Base-by-base conservation (phyloP, 2,113 vertebrate species). In the Fregata magnificens region DNA sequence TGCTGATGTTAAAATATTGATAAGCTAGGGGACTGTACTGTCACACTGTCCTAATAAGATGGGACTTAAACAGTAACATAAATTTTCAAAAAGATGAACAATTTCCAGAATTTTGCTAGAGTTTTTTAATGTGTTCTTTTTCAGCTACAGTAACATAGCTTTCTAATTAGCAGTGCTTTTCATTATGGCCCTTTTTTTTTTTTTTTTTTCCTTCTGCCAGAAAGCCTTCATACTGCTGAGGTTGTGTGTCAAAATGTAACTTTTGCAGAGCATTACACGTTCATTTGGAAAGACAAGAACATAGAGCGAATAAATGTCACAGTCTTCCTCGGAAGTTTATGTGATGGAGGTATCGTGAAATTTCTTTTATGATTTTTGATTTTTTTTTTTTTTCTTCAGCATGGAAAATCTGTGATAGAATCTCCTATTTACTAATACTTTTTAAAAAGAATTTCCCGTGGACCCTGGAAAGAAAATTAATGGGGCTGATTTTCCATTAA, bases 211-310 rank as follows among this genome's bases (percentile, higher is more conserved):
- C 13, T 74, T 70, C 56, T 91, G 65, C 36, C 97, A 99, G 98
- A 92, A 82, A 52, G 11, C 16, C 53, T 87, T 79, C 49, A 69
- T 56, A 17, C 58, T 36, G 13, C 65, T 8, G 87, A 82, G 25
- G 9, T 76, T 20, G 56, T 55, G 4, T 99, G 98, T 98, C 96
- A 98, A 82, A 98, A 97, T 15, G 98, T 99, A 88, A 99, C 97
- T 16, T 92, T 99, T 92, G 98, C 98, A 13, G 98, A 99, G 88
- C 97, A 99, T 96, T 99, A 99, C 85, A 93, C 82, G 7, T 98
- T 99, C 86, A 91, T 97, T 65, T 99, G 99, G 98, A 97, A 98
- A 92, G 99, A 97, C 52, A 98, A 98, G 42, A 97, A 95, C 16
- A 97, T 99, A 92, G 98, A 97, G 28, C 97, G 66, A 47, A 70